Evolutionary conservation across 2,797 vertebrate genomes (phyloP), one percentile per base, ranked within the genome.

Genomic region (Acestrorhynchus altus): DNA sequence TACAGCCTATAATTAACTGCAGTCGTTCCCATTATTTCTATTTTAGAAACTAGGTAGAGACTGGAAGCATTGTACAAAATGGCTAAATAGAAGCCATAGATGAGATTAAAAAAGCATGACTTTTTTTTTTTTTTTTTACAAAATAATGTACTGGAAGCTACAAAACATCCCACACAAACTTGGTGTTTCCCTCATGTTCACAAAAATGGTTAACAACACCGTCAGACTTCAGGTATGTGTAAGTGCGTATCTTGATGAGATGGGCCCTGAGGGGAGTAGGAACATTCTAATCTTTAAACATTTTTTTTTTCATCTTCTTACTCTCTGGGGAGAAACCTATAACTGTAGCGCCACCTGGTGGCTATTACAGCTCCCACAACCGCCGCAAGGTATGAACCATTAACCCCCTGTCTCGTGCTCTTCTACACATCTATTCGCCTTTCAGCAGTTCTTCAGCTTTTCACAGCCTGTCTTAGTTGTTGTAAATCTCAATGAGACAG

Each of bases 281-380:
- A 74, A 60, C 20, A 51, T 56, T 46, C 11, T 54, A 8, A 40
- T 54, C 10, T 54, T 60, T 35, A 65, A 61, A 60, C 16, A 24
- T 52, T 77, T 16, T 20, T 72, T 67, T 71, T 74, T 75, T 59
- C 51, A 28, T 54, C 20, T 22, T 13, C 52, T 18, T 57, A 49
- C 35, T 65, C 59, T 66, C 60, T 40, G 61, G 49, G 28, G 68
- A 28, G 52, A 77, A 70, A 59, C 8, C 47, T 76, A 66, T 52
- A 44, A 35, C 24, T 59, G 70, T 65, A 76, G 35, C 65, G 79
- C 83, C 81, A 79, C 64, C 83, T 81, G 73, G 80, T 84, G 85
- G 76, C 49, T 39, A 61, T 40, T 47, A 24, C 9, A 51, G 51
- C 40, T 22, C 28, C 13, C 35, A 35, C 11, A 6, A 35, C 31